Percentiles rank a stretch among this genome's conserved stretches.
phyloP scores from a whole-genome alignment of 2,113 vertebrate species.

The Bubalus kerabau region DNA sequence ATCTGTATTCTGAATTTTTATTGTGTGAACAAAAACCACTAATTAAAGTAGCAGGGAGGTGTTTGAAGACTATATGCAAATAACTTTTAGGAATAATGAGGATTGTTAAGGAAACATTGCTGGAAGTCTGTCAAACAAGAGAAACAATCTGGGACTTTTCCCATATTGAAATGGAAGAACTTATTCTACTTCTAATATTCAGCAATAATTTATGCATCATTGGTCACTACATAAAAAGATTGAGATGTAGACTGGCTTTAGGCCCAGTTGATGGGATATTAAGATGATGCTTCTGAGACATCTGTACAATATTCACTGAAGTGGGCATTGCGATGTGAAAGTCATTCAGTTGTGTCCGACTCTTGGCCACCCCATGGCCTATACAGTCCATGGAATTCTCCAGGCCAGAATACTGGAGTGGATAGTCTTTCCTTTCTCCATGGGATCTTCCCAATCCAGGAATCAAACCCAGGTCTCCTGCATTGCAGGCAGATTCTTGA shows the following conservation, averaged over 20 bases:
- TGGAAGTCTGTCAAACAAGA: neutral
- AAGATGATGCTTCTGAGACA: neutral
- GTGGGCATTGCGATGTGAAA: neutral
- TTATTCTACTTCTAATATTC: neutral
- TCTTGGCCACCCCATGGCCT: neutral
- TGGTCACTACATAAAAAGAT: neutral
- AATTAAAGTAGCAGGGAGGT: neutral
- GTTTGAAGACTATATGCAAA: neutral
- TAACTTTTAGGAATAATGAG: neutral
- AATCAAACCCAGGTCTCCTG: neutral
- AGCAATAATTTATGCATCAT: neutral
- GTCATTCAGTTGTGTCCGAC: neutral
- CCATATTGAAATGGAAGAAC: neutral
- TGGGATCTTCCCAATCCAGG: neutral
- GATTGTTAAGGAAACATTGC: neutral
- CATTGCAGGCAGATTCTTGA: neutral
- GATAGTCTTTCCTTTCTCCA: neutral
- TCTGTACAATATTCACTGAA: neutral
- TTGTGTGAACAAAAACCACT: neutral
- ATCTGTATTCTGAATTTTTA: conserved; percentile 21
- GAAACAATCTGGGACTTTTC: neutral
- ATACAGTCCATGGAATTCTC: neutral
- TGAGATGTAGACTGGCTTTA: neutral
- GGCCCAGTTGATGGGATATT: neutral
- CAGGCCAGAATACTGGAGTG: neutral